Evolutionary conservation across 2,113 vertebrate genomes (phyloP).

Genomic region (Callopanchax toddi): DNA sequence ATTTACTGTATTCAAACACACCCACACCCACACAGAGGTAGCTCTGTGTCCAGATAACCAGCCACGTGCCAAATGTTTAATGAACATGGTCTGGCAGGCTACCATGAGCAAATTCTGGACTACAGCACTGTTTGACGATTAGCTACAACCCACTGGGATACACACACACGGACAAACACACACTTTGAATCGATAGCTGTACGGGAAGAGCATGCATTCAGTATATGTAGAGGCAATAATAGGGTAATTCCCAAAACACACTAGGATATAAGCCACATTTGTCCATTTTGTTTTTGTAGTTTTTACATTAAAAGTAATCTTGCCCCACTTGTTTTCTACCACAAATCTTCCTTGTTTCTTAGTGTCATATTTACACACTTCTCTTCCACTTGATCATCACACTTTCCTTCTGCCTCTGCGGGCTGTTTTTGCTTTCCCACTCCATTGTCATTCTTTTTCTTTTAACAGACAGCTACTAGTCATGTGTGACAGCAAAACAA

Average conservation of each 20-base stretch:
- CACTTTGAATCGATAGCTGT: conserved; percentile 44
- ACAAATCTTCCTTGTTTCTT: conserved; percentile 9
- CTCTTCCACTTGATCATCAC: conserved; percentile 1
- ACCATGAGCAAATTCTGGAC: conserved; percentile 68
- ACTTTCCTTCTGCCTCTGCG: conserved; percentile 28
- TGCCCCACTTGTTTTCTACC: conserved; percentile 6
- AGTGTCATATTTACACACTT: conserved; percentile 3
- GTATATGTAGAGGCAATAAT: conserved; percentile 41
- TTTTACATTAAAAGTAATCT: conserved; percentile 3
- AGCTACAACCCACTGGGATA: conserved; percentile 59
- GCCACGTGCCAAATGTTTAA: conserved; percentile 72
- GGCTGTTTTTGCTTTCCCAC: conserved; percentile 17
- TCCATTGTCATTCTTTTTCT: conserved; percentile 38
- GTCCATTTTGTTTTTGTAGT: conserved; percentile 15
- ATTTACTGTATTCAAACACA: neutral
- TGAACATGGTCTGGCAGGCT: conserved; percentile 67
- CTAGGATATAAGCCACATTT: conserved; percentile 21
- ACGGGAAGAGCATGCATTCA: conserved; percentile 29
- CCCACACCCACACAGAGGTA: conserved; percentile 10
- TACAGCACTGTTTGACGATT: conserved; percentile 68
- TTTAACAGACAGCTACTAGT: conserved; percentile 43
- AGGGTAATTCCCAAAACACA: conserved; percentile 20
- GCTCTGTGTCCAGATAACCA: conserved; percentile 55
- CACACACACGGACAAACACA: conserved; percentile 34
- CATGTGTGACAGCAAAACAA: conserved; percentile 58